Evolutionary conservation across 2,888 invertebrate species (phyloP), one percentile per base, ranked within the genome.

Genomic region (Lottia scabra): DNA sequence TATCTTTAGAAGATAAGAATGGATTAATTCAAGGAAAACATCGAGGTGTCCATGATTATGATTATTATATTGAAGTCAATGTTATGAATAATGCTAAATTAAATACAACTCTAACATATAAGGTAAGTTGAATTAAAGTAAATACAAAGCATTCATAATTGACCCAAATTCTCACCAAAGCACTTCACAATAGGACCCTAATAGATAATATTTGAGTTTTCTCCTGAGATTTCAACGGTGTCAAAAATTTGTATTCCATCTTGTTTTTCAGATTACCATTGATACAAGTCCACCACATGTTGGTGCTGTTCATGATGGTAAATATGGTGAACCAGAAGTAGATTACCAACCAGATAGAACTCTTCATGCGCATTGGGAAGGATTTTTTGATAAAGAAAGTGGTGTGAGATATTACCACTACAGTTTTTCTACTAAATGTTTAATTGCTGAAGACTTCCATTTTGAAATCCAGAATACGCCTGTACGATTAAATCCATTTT

Each of bases 321-420:
- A 71, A 13, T 38, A 56, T 13, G 81, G 79, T 12, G 65, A 72
- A 13, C 75, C 77, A 6, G 84, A 85, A 63, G 71, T 82, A 15
- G 84, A 84, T 70, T 84, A 73, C 67, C 83, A 83, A 66, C 74
- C 75, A 67, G 69, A 71, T 62, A 27, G 65, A 8, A 66, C 45
- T 16, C 65, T 83, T 5, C 65, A 74, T 19, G 81, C 80, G 0
- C 72, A 83, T 68, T 84, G 84, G 84, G 75, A 76, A 62, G 84
- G 81, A 0, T 84, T 84, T 72, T 83, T 84, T 72, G 84, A 84
- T 72, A 76, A 77, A 66, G 84, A 84, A 71, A 83, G 83, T 72
- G 81, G 81, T 10, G 76, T 84, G 13, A 70, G 69, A 67, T 81
- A 79, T 65, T 84, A 84, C 62, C 75, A 79, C 65, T 84, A 81